Conservation (phyloP, 2,797 vertebrate genomes). For the Buphagus erythrorhynchus region DNA sequence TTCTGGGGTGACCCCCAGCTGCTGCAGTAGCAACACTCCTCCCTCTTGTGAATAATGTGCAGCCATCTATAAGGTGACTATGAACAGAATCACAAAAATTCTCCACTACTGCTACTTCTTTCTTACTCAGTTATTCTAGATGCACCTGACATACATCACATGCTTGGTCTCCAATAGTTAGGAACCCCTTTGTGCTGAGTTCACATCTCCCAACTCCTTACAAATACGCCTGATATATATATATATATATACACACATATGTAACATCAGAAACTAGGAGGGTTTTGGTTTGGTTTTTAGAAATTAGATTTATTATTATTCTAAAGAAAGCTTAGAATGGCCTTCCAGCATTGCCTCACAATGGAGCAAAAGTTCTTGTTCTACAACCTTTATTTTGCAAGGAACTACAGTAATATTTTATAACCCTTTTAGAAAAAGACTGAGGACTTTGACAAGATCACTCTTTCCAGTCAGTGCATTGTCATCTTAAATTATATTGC, state of each 20-base stretch:
- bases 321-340: background rate
- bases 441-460: background rate
- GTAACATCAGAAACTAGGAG: background rate
- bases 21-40: background rate
- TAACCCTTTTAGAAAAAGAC: background rate
- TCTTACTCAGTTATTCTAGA: background rate
- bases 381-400: background rate
- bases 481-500: background rate
- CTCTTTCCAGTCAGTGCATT: background rate
- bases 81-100: background rate
- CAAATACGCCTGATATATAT: background rate
- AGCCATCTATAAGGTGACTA: background rate
- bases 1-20: background rate
- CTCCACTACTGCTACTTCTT: background rate
- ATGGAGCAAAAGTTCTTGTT: background rate
- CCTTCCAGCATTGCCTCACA: background rate
- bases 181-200: background rate
- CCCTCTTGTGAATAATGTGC: rapidly evolving
- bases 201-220: background rate
- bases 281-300: background rate
- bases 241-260: too few species aligned
- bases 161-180: background rate
- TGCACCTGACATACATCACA: background rate
- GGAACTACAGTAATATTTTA: background rate
- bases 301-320: background rate